A percentile compares a stretch with the other conserved stretches of the same genome.
Conservation (phyloP, 2,888 invertebrate species). For the Antheraea assamensis region DNA sequence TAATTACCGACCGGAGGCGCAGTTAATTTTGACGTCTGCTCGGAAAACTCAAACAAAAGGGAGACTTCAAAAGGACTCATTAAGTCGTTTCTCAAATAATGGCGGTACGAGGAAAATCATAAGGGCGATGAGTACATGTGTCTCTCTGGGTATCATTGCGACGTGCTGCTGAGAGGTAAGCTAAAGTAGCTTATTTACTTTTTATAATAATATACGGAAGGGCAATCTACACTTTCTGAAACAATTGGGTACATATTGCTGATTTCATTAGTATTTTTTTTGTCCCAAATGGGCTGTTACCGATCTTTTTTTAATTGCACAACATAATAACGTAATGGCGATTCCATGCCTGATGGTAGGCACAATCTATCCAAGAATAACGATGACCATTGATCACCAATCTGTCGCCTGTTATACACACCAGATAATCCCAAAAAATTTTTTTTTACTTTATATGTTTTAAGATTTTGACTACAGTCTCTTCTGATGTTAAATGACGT, state of each 20-base stretch:
- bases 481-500: neutral
- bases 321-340: no score
- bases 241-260: neutral
- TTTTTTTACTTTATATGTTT: neutral
- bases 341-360: no score
- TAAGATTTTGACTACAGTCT: neutral
- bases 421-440: neutral
- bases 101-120: conserved; percentile 30
- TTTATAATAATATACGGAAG: neutral
- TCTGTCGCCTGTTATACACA: neutral
- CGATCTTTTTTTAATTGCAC: no score
- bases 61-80: conserved; percentile 65
- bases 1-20: conserved; percentile 54
- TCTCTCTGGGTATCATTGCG: conserved; percentile 23
- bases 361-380: no score
- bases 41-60: conserved; percentile 66
- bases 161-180: neutral
- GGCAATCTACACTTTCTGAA: no score
- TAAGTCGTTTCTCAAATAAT: conserved; percentile 65
- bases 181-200: neutral
- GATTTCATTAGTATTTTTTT: no score
- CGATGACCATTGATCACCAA: no score
- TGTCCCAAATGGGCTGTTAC: no score
- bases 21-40: conserved; percentile 55
- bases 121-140: conserved; percentile 16